phyloP scores from a whole-genome alignment of 2,888 invertebrate genomes.

The Eupithecia centaureata region DNA sequence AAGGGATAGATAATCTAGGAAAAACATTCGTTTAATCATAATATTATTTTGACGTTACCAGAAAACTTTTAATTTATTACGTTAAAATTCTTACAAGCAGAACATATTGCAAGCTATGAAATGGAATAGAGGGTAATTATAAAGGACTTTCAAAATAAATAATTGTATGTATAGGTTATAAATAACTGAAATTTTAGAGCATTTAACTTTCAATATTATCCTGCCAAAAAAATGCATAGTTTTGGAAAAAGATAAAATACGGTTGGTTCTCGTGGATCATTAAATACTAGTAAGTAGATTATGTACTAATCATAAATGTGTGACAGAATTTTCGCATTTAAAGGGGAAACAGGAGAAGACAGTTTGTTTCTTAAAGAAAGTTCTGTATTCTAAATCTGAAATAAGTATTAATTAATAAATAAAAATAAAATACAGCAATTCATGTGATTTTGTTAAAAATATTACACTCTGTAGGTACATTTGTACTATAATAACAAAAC shows the following conservation, averaged over 20 bases:
- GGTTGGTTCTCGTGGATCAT: constrained; percentile 8
- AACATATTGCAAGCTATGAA: constrained; percentile 16
- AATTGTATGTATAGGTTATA: not conserved
- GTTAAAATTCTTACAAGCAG: constrained; percentile 14
- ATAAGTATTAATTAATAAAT: too few relatives aligned
- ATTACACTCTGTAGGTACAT: too few relatives aligned
- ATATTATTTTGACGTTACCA: not conserved
- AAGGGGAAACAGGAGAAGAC: not conserved
- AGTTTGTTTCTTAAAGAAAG: not conserved
- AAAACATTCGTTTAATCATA: not conserved
- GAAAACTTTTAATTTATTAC: not conserved
- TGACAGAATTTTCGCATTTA: not conserved
- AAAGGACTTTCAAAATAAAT: constrained; percentile 5
- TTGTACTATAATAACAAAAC: too few relatives aligned
- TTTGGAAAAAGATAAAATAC: not conserved
- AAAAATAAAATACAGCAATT: too few relatives aligned
- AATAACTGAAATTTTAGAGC: not conserved
- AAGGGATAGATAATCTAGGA: not conserved
- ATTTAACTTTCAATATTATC: not conserved
- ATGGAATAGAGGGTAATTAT: constrained; percentile 30
- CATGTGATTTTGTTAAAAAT: too few relatives aligned
- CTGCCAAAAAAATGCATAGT: constrained; percentile 2
- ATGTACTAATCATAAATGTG: not conserved
- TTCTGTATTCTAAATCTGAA: not conserved
- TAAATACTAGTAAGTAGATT: not conserved